Evolutionary conservation across 2,888 invertebrate genomes (phyloP).

Genomic region (Neoscelio sp.): DNA sequence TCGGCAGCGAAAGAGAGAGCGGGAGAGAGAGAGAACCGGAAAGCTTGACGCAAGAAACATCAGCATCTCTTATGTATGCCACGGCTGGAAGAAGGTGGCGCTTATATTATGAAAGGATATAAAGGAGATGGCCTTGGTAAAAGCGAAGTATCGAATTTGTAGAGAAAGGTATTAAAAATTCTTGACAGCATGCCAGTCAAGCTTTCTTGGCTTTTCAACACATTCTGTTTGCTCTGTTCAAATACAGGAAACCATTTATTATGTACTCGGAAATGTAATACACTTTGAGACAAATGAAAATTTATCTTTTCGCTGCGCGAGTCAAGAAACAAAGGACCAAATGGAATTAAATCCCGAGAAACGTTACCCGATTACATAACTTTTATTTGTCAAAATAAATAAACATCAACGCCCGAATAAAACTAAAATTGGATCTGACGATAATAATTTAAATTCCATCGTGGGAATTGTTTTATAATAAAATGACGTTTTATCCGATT

Average conservation of each 20-base stretch:
- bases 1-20: constrained; percentile 39
- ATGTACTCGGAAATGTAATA: constrained; percentile 46
- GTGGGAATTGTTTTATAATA: constrained; percentile 32
- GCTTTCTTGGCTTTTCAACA: constrained; percentile 30
- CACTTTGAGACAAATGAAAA: constrained; percentile 47
- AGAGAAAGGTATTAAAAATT: constrained; percentile 77
- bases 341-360: constrained; percentile 38
- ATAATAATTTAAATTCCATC: too few relatives aligned
- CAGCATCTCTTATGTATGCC: constrained; percentile 59
- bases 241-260: constrained; percentile 52
- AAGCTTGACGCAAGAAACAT: constrained; percentile 61
- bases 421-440: constrained; percentile 18
- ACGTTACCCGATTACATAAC: constrained; percentile 5
- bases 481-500: constrained; percentile 46
- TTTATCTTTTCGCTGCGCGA: background rate
- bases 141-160: constrained; percentile 72
- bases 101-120: constrained; percentile 65
- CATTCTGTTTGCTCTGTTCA: constrained; percentile 29
- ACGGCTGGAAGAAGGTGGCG: constrained; percentile 51
- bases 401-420: background rate
- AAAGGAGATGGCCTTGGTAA: constrained; percentile 72
- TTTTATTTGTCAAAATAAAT: constrained; percentile 18
- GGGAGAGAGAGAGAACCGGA: too few relatives aligned
- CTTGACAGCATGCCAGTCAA: constrained; percentile 74
- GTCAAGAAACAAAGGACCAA: constrained; percentile 12